A percentile compares a stretch with the other conserved stretches of the same genome.
These are phyloP conservation scores for Spatulosminthurus flaviceps DNA, from an alignment of 2,888 invertebrate genomes.

Conservation along the genomic window DNA sequence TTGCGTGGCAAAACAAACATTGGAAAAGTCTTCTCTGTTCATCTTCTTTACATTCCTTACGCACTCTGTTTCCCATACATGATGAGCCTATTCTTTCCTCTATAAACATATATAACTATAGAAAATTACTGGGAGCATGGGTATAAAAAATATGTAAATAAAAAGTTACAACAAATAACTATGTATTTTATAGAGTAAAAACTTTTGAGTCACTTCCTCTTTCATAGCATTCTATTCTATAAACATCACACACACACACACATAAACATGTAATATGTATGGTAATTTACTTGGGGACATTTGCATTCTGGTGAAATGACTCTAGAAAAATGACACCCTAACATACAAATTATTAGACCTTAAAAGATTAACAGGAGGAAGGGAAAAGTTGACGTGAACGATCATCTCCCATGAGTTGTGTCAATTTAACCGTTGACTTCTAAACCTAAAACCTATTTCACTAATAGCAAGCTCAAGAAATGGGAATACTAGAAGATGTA, in stretches of 20 bases:
- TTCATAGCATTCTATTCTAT: no score
- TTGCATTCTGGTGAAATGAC: neutral
- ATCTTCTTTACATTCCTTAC: neutral
- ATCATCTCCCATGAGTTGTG: neutral
- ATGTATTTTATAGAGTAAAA: no score
- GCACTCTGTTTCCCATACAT: neutral
- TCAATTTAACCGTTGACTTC: neutral
- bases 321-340: neutral
- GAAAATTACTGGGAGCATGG: neutral
- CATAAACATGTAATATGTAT: neutral
- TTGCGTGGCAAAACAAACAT: neutral
- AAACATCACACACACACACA: no score
- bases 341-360: constrained; percentile 18
- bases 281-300: neutral
- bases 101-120: no score
- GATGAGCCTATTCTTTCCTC: neutral
- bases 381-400: neutral
- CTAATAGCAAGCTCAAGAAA: neutral
- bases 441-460: no score
- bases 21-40: neutral
- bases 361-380: neutral
- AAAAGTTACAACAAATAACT: no score
- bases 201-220: no score
- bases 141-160: no score
- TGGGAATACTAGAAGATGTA: neutral